A percentile compares a stretch with the other conserved stretches of the same genome.
phyloP scores from a whole-genome alignment of 1,140 invertebrate species.

The Saxidomus purpurata region DNA sequence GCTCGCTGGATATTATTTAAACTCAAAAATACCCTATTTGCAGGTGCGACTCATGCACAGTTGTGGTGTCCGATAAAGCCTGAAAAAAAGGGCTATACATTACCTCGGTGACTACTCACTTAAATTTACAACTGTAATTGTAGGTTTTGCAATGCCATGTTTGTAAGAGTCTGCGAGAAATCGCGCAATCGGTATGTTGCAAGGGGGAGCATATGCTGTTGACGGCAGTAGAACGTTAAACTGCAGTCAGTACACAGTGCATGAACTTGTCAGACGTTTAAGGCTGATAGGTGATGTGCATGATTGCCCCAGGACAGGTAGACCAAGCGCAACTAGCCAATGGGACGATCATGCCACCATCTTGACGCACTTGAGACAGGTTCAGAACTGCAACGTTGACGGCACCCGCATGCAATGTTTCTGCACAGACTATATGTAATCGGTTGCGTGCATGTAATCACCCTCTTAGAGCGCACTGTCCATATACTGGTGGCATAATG shows the following conservation, averaged over 20 bases:
- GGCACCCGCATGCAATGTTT: neutral
- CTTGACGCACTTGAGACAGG: neutral
- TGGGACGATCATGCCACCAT: neutral
- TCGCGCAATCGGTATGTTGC: neutral
- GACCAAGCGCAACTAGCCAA: neutral
- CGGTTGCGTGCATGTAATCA: neutral
- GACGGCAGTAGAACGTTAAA: conserved; percentile 26
- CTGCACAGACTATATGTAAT: neutral
- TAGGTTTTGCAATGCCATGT: neutral
- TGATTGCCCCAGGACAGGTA: conserved; percentile 17
- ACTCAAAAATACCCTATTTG: neutral
- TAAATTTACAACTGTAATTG: neutral
- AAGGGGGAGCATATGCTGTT: conserved; percentile 9
- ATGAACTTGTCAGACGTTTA: conserved; percentile 8
- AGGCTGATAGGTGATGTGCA: conserved; percentile 25
- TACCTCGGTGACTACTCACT: neutral
- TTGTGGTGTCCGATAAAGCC: neutral
- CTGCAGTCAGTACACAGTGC: neutral
- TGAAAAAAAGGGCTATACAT: neutral
- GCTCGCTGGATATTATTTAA: too few relatives aligned
- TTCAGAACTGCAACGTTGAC: neutral
- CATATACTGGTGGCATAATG: conserved; percentile 6
- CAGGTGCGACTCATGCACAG: neutral
- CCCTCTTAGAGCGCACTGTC: conserved; percentile 12
- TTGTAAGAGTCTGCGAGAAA: conserved; percentile 37